Evolutionary conservation across 2,113 vertebrate species (phyloP).

Genomic region (Tylochromis polylepis): DNA sequence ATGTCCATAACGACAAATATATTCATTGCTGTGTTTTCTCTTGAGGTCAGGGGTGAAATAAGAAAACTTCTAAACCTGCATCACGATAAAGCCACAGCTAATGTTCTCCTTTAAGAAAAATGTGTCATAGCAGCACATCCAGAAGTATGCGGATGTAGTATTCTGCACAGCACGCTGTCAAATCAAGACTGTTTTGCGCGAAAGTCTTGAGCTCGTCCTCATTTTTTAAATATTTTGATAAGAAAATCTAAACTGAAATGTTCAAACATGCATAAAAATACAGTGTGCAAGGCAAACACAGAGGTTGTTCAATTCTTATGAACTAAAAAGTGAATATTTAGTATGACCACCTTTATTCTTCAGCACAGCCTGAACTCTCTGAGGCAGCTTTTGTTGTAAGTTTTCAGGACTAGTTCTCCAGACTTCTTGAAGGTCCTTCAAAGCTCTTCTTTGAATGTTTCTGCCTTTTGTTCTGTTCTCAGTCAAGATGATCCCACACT

Average conservation of each 20-base stretch:
- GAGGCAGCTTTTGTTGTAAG: rapidly evolving
- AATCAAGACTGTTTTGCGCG: rapidly evolving
- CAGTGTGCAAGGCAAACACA: background rate
- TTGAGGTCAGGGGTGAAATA: background rate
- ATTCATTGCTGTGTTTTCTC: background rate
- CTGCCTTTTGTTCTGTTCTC: background rate
- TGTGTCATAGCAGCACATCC: background rate
- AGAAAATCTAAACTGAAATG: background rate
- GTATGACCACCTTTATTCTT: background rate
- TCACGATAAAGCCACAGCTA: background rate
- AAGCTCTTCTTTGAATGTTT: background rate
- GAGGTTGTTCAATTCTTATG: background rate
- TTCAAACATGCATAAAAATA: background rate
- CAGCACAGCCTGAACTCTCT: background rate
- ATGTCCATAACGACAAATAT: background rate
- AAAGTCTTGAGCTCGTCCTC: background rate
- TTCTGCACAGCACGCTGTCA: background rate
- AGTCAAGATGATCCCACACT: background rate
- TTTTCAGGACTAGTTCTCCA: background rate
- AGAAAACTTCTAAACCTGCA: background rate
- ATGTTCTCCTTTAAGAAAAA: background rate
- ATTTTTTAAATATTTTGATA: rapidly evolving
- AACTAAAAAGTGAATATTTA: background rate
- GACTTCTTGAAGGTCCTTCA: background rate
- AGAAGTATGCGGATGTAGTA: rapidly evolving